Evolutionary conservation across 2,888 invertebrate genomes (phyloP).

Genomic region (Drosophila kanekoi): DNA sequence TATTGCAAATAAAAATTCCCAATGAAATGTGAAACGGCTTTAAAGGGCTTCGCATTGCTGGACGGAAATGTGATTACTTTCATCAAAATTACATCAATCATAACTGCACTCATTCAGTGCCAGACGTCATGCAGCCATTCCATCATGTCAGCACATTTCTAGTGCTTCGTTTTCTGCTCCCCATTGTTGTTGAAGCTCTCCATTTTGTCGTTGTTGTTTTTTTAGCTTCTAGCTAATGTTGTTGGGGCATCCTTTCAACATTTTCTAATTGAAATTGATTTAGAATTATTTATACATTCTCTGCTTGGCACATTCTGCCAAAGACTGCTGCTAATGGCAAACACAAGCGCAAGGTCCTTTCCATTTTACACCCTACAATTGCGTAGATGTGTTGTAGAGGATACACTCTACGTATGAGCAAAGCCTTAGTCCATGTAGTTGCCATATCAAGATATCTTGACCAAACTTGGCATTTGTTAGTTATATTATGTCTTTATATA

Average conservation of each 20-base stretch:
- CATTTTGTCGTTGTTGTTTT: conserved; percentile 9
- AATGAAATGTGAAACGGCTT: conserved; percentile 71
- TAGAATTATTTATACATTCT: conserved; percentile 64
- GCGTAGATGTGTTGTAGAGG: too few species aligned
- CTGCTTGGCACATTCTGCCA: conserved; percentile 13
- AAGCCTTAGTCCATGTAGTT: too few species aligned
- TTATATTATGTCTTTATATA: too few species aligned
- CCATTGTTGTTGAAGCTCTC: conserved; percentile 26
- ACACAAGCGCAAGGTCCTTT: conserved; percentile 10
- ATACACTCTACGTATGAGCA: too few species aligned
- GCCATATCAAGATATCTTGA: too few species aligned
- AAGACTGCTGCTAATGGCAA: conserved; percentile 29
- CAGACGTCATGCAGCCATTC: conserved; percentile 53
- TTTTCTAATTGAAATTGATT: conserved; percentile 79
- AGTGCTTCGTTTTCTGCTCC: conserved; percentile 55
- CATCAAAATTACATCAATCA: conserved; percentile 79
- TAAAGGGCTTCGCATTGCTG: conserved; percentile 59
- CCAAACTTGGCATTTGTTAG: too few species aligned
- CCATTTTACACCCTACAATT: conserved; percentile 14
- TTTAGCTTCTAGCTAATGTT: conserved; percentile 12
- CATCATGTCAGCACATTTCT: conserved; percentile 69
- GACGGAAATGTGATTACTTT: conserved; percentile 66
- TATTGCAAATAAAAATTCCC: conserved; percentile 60
- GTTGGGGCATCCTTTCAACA: conserved; percentile 65
- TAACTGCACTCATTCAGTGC: conserved; percentile 73